Percentiles rank a stretch among this genome's conserved stretches.
Conservation (phyloP, 2,113 vertebrate species). For the Numenius arquata region DNA sequence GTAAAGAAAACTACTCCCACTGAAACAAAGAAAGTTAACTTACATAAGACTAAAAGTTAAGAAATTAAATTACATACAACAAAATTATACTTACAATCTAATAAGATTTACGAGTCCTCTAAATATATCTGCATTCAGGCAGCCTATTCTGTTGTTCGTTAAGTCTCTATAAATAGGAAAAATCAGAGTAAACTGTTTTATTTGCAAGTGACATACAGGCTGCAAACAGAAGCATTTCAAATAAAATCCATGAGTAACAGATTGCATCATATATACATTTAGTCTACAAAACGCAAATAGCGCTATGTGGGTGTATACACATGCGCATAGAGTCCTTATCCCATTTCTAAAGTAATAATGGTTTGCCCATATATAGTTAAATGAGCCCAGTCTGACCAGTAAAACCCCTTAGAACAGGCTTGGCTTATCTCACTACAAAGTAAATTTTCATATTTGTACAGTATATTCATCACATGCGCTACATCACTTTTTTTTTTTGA, state of each 20-base stretch:
- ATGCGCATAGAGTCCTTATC: neutral
- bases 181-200: neutral
- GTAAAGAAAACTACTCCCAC: neutral
- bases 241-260: neutral
- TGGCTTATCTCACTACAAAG: neutral
- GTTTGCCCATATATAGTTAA: neutral
- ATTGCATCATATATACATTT: neutral
- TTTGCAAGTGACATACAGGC: neutral
- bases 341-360: neutral
- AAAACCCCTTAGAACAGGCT: neutral
- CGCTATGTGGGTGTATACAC: neutral
- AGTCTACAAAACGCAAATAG: neutral
- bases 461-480: neutral
- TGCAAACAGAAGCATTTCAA: neutral
- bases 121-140: constrained; percentile 91
- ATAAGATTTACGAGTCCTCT: constrained; percentile 88
- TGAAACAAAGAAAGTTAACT: neutral
- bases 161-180: constrained; percentile 79
- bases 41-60: neutral
- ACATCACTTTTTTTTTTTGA: neutral
- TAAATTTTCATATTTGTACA: neutral
- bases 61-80: neutral
- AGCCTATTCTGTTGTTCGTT: constrained; percentile 95
- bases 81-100: constrained; percentile 86
- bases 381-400: neutral